Evolutionary conservation across 2,113 vertebrate species (phyloP).

Genomic region (Okapia johnstoni): DNA sequence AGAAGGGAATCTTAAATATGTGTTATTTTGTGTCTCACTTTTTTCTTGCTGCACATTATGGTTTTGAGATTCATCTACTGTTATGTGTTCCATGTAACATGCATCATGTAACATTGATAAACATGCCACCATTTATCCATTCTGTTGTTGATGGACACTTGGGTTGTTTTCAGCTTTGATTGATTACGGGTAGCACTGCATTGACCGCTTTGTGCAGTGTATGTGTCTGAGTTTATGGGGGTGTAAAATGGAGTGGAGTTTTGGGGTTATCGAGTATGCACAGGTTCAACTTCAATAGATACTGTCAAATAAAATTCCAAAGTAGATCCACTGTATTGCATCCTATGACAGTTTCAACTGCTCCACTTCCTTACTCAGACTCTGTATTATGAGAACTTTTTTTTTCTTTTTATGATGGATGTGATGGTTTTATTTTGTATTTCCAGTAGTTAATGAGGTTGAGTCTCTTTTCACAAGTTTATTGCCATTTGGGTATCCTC

Average conservation of each 20-base stretch:
- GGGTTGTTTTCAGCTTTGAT: background rate
- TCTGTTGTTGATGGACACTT: background rate
- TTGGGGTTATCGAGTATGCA: background rate
- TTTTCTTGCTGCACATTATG: background rate
- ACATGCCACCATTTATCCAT: background rate
- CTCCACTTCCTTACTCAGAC: background rate
- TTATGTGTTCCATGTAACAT: rapidly evolving
- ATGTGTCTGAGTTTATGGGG: background rate
- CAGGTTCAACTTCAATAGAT: background rate
- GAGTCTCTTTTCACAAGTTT: background rate
- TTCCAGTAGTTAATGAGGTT: background rate
- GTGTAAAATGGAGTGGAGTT: background rate
- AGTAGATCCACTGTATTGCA: background rate
- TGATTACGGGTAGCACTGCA: background rate
- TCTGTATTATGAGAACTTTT: background rate
- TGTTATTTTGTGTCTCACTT: background rate
- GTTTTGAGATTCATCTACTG: background rate
- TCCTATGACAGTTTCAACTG: background rate
- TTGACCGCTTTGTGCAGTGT: background rate
- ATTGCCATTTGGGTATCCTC: background rate
- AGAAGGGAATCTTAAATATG: background rate
- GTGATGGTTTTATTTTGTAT: background rate
- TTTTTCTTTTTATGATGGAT: background rate
- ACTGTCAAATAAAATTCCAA: background rate
- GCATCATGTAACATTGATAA: background rate